Base-by-base conservation (phyloP, 2,113 vertebrate species). In the Passerina amoena region DNA sequence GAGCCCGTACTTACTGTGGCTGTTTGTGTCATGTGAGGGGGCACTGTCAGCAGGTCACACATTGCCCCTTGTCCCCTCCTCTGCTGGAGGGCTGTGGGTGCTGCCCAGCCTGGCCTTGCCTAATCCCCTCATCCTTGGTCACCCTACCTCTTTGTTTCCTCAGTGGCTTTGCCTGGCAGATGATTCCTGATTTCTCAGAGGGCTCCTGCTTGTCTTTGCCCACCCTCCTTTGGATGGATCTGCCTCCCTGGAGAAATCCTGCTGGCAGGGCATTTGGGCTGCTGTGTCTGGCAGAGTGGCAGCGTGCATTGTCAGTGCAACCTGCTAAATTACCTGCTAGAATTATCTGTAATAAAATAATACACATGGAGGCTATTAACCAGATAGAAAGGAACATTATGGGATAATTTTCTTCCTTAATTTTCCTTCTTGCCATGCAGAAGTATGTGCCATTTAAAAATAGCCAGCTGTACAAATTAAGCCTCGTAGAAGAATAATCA, bases 31-130 rank as follows among this genome's bases (percentile, higher is more conserved):
- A 48, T 6, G 4, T 13, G 20, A 42, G 83, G 28, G 33, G 35
- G 5, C 35, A 31, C 14, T 1, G 1, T 48, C 30, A 64, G 18
- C 38, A 54, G 33, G 7, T 38, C 37, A 20, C 11, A 17, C 30
- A 2, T 5, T 59, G 37, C 4, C 27, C 25, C 59, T 61, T 0
- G 1, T 48, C 31, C 42, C 1, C 0, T 24, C 35, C 53, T 78
- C 50, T 77, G 15, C 17, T 38, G 77, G 23, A 66, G 17, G 25
- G 30, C 33, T 42, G 27, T 21, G 16, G 40, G 12, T 64, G 18
- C 66, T 86, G 42, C 38, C 82, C 33, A 50, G 23, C 48, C 48
- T 51, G 47, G 8, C 14, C 30, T 84, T 45, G 2, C 3, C 30
- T 66, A 40, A 54, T 23, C 28, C 51, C 12, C 23, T 57, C 20